Conservation (phyloP, 2,113 vertebrate genomes). For the Tupaia chinensis region DNA sequence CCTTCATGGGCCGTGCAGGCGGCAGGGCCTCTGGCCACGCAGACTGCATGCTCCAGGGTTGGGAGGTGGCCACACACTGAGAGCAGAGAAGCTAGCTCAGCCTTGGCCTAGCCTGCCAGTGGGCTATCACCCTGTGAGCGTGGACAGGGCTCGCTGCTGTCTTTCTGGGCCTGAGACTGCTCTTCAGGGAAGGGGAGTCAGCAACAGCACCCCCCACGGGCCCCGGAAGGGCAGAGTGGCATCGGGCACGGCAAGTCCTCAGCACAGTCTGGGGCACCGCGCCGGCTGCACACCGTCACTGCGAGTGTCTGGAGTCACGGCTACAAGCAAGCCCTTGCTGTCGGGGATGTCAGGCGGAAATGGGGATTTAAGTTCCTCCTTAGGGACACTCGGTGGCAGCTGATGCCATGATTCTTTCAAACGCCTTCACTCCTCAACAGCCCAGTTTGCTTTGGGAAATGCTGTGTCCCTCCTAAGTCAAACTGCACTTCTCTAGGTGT, state of each 20-base stretch:
- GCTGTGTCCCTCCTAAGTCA: not conserved
- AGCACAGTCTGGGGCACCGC: not conserved
- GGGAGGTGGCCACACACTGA: fast-evolving
- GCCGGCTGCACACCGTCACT: fast-evolving
- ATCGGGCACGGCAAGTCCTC: not conserved
- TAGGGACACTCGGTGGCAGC: not conserved
- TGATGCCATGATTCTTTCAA: fast-evolving
- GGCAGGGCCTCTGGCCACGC: not conserved
- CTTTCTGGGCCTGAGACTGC: not conserved
- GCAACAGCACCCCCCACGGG: fast-evolving
- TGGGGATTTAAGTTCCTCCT: not conserved
- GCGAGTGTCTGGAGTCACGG: fast-evolving
- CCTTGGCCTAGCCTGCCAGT: not conserved
- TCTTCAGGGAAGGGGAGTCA: fast-evolving
- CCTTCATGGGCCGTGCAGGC: fast-evolving
- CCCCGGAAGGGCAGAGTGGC: not conserved
- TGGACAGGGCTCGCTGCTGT: not conserved
- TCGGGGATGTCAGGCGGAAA: not conserved
- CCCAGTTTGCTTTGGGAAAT: not conserved
- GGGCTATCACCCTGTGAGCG: fast-evolving
- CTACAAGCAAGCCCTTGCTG: not conserved
- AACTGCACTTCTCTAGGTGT: no score
- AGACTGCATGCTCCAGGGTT: no score
- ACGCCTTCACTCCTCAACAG: not conserved
- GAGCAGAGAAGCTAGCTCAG: fast-evolving